phyloP scores from a whole-genome alignment of 2,797 vertebrate genomes.

The Darevskia mixta region DNA sequence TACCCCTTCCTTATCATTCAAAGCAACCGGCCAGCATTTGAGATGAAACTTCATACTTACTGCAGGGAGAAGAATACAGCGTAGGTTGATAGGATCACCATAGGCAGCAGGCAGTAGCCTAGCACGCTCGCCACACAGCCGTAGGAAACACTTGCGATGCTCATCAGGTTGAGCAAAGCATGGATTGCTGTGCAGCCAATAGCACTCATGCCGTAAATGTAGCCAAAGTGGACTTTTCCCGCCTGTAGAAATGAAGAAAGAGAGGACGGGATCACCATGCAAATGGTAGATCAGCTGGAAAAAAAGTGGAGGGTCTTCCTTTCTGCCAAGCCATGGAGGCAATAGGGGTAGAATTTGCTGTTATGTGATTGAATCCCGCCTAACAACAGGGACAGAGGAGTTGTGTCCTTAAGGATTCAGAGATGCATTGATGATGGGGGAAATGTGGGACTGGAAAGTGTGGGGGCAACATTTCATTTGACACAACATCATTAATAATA shows the following conservation, averaged over 20 bases:
- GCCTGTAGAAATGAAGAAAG: constrained; percentile 75
- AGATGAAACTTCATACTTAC: constrained; percentile 76
- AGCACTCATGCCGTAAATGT: constrained; percentile 84
- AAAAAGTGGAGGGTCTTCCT: not conserved
- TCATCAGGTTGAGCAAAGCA: constrained; percentile 85
- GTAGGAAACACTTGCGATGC: constrained; percentile 76
- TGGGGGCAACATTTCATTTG: no score
- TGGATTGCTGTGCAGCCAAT: constrained; percentile 83
- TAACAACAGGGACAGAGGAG: no score
- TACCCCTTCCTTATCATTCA: not conserved
- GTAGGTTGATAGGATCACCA: constrained; percentile 83
- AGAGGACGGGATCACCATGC: not conserved
- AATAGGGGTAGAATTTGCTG: not conserved
- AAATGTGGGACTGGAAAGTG: no score
- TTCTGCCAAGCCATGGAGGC: not conserved
- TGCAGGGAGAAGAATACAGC: constrained; percentile 83
- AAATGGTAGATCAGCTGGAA: not conserved
- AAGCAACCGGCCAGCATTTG: not conserved
- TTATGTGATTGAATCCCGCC: no score
- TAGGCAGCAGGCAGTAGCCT: constrained; percentile 87
- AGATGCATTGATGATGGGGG: no score
- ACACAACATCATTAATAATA: no score
- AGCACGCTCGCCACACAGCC: constrained; percentile 88
- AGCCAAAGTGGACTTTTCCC: constrained; percentile 87
- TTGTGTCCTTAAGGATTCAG: no score